Conservation (phyloP, 2,797 vertebrate species). For the Notolabrus celidotus region DNA sequence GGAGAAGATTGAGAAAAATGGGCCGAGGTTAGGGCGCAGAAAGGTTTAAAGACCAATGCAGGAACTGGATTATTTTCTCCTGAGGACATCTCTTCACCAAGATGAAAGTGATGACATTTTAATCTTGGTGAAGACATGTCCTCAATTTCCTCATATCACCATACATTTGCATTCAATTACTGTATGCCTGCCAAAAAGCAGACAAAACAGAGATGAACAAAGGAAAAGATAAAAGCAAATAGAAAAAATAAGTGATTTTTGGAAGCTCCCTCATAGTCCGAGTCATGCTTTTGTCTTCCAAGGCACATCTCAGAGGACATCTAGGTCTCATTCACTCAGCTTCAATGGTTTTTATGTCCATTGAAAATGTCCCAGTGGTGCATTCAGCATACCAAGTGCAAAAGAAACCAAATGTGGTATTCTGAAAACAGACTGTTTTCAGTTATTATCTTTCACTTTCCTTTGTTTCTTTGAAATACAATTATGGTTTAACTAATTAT, state of each 20-base stretch:
- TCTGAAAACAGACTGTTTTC: conserved; percentile 61
- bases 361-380: conserved; percentile 60
- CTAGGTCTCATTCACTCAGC: conserved; percentile 64
- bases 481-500: conserved; percentile 59
- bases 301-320: conserved; percentile 64
- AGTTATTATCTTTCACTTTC: conserved; percentile 61
- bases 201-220: conserved; percentile 43
- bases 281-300: conserved; percentile 60
- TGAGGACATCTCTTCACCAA: no score
- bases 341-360: conserved; percentile 57
- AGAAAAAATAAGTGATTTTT: conserved; percentile 41
- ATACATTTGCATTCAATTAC: conserved; percentile 40
- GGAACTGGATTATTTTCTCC: conserved; percentile 14
- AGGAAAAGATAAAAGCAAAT: conserved; percentile 35
- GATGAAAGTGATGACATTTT: conserved; percentile 50
- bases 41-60: conserved; percentile 18
- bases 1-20: no score
- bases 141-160: conserved; percentile 50
- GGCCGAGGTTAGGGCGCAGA: no score
- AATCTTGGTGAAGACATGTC: conserved; percentile 9
- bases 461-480: conserved; percentile 60
- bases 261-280: conserved; percentile 39
- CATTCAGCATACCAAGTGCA: conserved; percentile 45
- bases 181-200: conserved; percentile 43
- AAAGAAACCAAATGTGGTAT: conserved; percentile 68